Conservation (phyloP, 2,888 invertebrate species). For the Ectemnius lituratus region DNA sequence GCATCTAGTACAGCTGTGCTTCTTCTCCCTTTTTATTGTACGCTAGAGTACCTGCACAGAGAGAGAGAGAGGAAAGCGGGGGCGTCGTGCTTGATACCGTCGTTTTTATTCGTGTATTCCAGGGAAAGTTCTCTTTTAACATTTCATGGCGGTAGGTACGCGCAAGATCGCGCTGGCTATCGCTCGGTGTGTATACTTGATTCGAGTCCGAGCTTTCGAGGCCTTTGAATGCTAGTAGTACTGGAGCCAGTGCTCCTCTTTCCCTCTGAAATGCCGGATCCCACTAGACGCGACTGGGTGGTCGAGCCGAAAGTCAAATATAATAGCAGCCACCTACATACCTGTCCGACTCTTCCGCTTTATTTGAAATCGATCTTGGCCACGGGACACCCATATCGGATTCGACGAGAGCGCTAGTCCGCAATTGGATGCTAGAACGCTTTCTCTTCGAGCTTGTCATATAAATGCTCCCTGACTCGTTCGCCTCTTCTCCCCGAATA, state of each 20-base stretch:
- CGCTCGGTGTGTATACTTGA: background rate
- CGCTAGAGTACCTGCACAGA: background rate
- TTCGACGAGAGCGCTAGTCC: constrained; percentile 34
- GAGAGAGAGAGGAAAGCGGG: too few species aligned
- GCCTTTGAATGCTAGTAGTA: constrained; percentile 35
- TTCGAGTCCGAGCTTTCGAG: constrained; percentile 18
- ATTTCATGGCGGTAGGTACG: background rate
- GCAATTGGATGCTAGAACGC: constrained; percentile 42
- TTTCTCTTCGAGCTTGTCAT: constrained; percentile 47
- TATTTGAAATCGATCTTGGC: constrained; percentile 59
- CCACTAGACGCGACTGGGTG: constrained; percentile 46
- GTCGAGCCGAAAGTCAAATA: constrained; percentile 59
- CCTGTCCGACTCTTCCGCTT: constrained; percentile 44
- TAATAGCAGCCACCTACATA: constrained; percentile 40
- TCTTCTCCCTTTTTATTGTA: background rate
- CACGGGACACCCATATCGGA: constrained; percentile 53
- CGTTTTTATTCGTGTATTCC: constrained; percentile 13
- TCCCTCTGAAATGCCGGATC: constrained; percentile 27
- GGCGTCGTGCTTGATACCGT: constrained; percentile 6
- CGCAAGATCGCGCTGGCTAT: constrained; percentile 16
- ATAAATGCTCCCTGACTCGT: constrained; percentile 37
- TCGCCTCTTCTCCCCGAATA: background rate
- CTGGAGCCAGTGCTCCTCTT: background rate
- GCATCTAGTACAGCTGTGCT: constrained; percentile 10
- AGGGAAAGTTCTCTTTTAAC: constrained; percentile 5